Evolutionary conservation across 2,113 vertebrate genomes (phyloP).

Genomic region (Indri indri): DNA sequence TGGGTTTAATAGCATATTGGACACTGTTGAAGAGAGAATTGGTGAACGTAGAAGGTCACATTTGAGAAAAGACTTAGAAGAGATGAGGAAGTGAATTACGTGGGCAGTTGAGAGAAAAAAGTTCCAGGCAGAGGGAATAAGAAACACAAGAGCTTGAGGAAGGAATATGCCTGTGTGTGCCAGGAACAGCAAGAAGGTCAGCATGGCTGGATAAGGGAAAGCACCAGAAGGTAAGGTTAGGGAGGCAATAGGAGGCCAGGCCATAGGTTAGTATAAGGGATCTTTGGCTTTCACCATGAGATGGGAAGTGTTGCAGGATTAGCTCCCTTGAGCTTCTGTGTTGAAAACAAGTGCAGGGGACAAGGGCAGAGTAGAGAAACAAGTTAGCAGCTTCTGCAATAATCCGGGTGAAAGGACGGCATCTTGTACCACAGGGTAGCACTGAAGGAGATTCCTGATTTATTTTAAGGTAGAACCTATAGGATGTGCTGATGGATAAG

Average conservation of each 20-base stretch:
- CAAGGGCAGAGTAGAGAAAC: neutral
- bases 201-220: neutral
- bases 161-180: neutral
- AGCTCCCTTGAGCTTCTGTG: rapidly evolving
- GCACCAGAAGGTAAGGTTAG: neutral
- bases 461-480: neutral
- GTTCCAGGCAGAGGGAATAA: neutral
- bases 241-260: neutral
- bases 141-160: neutral
- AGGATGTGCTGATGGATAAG: neutral
- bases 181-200: neutral
- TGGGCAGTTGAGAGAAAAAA: neutral
- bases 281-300: neutral
- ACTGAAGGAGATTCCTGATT: neutral
- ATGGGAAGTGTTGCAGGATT: neutral
- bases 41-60: neutral
- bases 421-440: rapidly evolving
- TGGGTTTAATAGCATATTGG: too few species aligned
- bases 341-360: neutral
- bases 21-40: neutral
- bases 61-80: neutral
- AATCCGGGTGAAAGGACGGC: too few species aligned
- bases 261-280: too few species aligned
- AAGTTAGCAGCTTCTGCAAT: neutral
- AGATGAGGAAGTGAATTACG: neutral